phyloP scores from a whole-genome alignment of 2,113 vertebrate species.

The Cisticola juncidis region DNA sequence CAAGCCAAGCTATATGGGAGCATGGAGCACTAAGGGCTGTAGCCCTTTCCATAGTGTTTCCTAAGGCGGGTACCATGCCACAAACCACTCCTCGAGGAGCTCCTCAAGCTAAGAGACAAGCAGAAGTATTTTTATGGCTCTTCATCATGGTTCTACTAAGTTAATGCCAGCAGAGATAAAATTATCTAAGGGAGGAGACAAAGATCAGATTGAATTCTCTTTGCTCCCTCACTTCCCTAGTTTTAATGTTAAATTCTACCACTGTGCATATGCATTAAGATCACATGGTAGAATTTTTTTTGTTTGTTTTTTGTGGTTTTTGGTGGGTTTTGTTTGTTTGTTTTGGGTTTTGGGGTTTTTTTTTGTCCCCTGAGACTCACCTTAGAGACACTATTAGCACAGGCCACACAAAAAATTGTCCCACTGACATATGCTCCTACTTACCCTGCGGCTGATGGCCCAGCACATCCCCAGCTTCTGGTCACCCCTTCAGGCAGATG shows the following conservation, averaged over 20 bases:
- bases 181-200: not conserved
- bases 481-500: not conserved
- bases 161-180: not conserved
- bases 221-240: not conserved
- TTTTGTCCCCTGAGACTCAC: not conserved
- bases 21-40: not conserved
- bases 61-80: not conserved
- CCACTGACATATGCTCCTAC: rapidly evolving
- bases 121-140: not conserved
- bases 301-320: too few relatives aligned
- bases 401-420: not conserved
- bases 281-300: not conserved
- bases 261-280: not conserved
- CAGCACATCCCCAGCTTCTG: not conserved
- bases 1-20: not conserved
- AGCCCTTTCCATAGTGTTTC: not conserved
- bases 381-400: not conserved
- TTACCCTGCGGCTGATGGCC: not conserved
- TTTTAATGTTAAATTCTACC: not conserved
- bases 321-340: too few relatives aligned
- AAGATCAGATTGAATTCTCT: not conserved
- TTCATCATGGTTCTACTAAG: not conserved
- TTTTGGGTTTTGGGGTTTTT: too few relatives aligned
- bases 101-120: not conserved
- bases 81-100: rapidly evolving